Base-by-base conservation (phyloP, 2,113 vertebrate species). In the Plotosus lineatus region DNA sequence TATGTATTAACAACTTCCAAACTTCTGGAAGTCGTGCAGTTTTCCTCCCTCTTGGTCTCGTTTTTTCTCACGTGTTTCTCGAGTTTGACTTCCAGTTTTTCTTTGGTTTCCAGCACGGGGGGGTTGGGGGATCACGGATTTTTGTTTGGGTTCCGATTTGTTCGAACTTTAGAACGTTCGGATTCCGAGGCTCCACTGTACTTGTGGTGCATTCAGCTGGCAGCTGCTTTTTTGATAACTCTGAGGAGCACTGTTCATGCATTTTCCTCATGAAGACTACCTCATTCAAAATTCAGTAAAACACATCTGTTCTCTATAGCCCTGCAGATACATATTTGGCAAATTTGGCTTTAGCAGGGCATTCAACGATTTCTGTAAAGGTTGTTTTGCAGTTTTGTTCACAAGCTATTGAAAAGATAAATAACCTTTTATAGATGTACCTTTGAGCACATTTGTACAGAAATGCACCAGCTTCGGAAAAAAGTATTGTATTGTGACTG, bases 141-240 rank as follows among this genome's bases (percentile, higher is more conserved):
- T n/a, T n/a, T n/a, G n/a, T n/a, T n/a, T n/a, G n/a, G n/a, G n/a
- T n/a, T n/a, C n/a, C n/a, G n/a, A n/a, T n/a, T n/a, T n/a, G n/a
- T n/a, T n/a, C n/a, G n/a, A n/a, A n/a, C n/a, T n/a, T n/a, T n/a
- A n/a, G n/a, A n/a, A n/a, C n/a, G n/a, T n/a, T n/a, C n/a, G n/a
- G n/a, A n/a, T n/a, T n/a, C n/a, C n/a, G n/a, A n/a, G n/a, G n/a
- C n/a, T n/a, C n/a, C n/a, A 68, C 42, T 69, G 50, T 72, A 73
- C 33, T 75, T 36, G 19, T 26, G 33, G 50, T 23, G 28, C 50
- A 55, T 75, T 55, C 19, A 75, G 50, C 50, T 40, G 10, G 26
- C 72, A 75, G 50, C 72, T 75, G 72, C 21, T 56, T 26, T 75
- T 44, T 50, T 33, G 72, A 56, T 75, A 75, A 40, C 50, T 26